phyloP scores from a whole-genome alignment of 2,113 vertebrate genomes.

The Deroptyus accipitrinus region DNA sequence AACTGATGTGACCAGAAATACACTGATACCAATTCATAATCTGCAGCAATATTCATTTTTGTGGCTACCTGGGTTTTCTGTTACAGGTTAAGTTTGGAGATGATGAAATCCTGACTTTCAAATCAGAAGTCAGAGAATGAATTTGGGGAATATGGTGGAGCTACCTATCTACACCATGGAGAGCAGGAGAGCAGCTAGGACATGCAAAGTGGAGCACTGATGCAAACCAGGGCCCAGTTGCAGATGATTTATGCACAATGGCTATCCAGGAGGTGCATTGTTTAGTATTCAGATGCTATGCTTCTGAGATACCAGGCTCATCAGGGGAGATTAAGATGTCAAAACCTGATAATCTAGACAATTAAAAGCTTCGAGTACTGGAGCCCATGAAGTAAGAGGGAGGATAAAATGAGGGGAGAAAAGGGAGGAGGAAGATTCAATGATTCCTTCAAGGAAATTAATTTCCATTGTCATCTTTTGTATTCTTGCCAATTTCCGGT shows the following conservation, averaged over 20 bases:
- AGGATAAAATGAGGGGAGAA: not conserved
- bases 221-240: not conserved
- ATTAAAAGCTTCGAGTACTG: not conserved
- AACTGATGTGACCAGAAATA: not conserved
- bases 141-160: not conserved
- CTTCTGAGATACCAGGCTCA: not conserved
- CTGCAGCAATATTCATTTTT: not conserved
- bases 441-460: constrained; percentile 2
- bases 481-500: not conserved
- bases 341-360: constrained; percentile 9
- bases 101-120: not conserved
- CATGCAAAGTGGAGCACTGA: not conserved
- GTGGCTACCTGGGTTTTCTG: not conserved
- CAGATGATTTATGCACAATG: not conserved
- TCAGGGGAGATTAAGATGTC: constrained; percentile 3
- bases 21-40: not conserved
- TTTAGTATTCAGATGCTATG: not conserved
- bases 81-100: not conserved
- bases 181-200: not conserved
- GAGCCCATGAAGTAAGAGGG: not conserved
- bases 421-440: not conserved
- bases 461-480: not conserved
- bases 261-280: not conserved
- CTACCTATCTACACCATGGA: not conserved
- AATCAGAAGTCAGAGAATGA: not conserved